Percentiles rank a stretch among this genome's conserved stretches.
Evolutionary conservation across 2,888 invertebrate genomes (phyloP).

Genomic region (Busseola fusca): DNA sequence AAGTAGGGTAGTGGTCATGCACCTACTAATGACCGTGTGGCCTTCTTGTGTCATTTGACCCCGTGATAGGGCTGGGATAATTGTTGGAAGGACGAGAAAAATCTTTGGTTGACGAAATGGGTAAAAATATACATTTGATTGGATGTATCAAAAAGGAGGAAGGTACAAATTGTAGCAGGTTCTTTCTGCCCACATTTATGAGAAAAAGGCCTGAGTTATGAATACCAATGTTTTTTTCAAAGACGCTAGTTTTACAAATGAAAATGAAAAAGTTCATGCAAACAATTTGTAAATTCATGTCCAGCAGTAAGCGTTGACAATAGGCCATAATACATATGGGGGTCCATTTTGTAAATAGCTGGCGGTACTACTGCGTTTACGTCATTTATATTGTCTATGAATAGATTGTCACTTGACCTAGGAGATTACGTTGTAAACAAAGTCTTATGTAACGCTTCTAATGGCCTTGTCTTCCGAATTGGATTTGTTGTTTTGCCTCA

Average conservation of each 20-base stretch:
- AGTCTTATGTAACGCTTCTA: neutral
- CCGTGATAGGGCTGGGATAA: slow-evolving; percentile 14
- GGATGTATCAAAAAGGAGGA: neutral
- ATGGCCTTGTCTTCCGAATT: neutral
- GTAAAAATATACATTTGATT: neutral
- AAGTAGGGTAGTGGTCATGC: slow-evolving; percentile 48
- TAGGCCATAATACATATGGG: neutral
- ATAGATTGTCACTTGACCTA: slow-evolving; percentile 7
- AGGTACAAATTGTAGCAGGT: neutral
- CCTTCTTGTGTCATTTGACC: slow-evolving; percentile 31
- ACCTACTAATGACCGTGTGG: slow-evolving; percentile 12
- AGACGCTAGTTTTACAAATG: neutral
- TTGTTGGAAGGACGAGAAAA: neutral
- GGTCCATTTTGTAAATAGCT: neutral
- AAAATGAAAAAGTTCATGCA: neutral
- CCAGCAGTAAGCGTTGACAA: neutral
- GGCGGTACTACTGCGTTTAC: neutral
- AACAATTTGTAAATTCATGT: neutral
- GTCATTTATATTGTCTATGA: slow-evolving; percentile 23
- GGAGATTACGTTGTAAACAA: neutral
- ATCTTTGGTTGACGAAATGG: neutral
- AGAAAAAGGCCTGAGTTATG: neutral
- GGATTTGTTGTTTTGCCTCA: neutral
- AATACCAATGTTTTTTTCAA: neutral
- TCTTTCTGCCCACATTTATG: neutral